Evolutionary conservation across 2,888 invertebrate genomes (phyloP).

Genomic region (Tetrapedia diversipes): DNA sequence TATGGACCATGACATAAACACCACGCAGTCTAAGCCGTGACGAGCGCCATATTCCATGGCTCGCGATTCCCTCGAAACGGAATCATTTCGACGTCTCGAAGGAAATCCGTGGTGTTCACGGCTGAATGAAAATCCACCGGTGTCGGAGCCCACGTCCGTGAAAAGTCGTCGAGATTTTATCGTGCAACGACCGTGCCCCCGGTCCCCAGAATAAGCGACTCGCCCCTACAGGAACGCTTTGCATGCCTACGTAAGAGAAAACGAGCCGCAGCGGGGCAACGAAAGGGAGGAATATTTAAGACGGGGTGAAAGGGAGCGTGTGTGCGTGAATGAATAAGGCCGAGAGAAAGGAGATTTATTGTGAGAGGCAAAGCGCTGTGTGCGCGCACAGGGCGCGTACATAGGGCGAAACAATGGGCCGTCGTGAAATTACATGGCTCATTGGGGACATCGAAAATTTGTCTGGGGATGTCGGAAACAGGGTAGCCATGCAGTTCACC

Average conservation of each 20-base stretch:
- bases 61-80: neutral
- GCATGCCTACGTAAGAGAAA: neutral
- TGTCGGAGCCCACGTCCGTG: too few relatives aligned
- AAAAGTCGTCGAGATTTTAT: conserved; percentile 30
- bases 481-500: too few relatives aligned
- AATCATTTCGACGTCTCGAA: neutral
- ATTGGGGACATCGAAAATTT: neutral
- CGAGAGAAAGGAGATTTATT: conserved; percentile 27
- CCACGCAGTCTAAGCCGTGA: too few relatives aligned
- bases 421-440: neutral
- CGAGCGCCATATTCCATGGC: too few relatives aligned
- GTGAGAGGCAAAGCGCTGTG: neutral
- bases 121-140: neutral
- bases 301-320: conserved; percentile 9
- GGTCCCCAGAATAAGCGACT: neutral
- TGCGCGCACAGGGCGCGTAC: too few relatives aligned
- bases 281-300: too few relatives aligned
- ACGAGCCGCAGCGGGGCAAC: neutral
- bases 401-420: conserved; percentile 2
- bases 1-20: too few relatives aligned
- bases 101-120: neutral
- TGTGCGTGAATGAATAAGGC: conserved; percentile 19
- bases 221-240: neutral
- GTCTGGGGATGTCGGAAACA: neutral
- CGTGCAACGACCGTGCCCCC: neutral